Conservation (phyloP, 2,113 vertebrate species). For the Copsychus sechellarum region DNA sequence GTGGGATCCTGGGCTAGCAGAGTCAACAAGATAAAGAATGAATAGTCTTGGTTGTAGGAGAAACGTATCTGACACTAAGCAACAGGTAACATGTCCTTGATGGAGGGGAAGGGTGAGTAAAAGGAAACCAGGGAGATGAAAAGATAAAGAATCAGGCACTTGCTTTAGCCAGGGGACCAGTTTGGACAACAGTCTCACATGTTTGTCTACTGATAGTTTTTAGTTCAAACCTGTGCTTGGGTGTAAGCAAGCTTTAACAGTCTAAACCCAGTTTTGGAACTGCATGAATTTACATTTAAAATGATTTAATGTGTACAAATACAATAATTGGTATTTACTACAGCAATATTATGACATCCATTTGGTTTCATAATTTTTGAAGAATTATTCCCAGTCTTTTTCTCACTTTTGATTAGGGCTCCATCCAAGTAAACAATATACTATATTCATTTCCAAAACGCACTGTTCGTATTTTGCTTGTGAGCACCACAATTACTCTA, state of each 20-base stretch:
- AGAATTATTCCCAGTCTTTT: conserved; percentile 64
- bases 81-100: conserved; percentile 74
- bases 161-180: conserved; percentile 42
- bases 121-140: conserved; percentile 75
- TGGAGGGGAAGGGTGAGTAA: conserved; percentile 68
- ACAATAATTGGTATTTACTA: conserved; percentile 76
- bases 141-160: conserved; percentile 88
- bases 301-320: conserved; percentile 71
- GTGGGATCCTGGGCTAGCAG: conserved; percentile 62
- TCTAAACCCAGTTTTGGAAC: conserved; percentile 73
- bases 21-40: conserved; percentile 65
- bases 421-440: conserved; percentile 63
- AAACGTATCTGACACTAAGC: conserved; percentile 74
- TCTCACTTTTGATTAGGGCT: conserved; percentile 73
- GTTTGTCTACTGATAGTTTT: not conserved
- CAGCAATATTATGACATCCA: conserved; percentile 73
- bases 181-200: not conserved
- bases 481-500: conserved; percentile 68
- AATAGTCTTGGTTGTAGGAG: conserved; percentile 65
- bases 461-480: conserved; percentile 64
- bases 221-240: conserved; percentile 52
- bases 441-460: conserved; percentile 69
- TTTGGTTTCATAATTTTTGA: conserved; percentile 74
- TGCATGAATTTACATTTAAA: conserved; percentile 72
- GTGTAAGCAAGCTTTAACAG: conserved; percentile 55